phyloP scores from a whole-genome alignment of 2,888 invertebrate species.

The Eupithecia exiguata region DNA sequence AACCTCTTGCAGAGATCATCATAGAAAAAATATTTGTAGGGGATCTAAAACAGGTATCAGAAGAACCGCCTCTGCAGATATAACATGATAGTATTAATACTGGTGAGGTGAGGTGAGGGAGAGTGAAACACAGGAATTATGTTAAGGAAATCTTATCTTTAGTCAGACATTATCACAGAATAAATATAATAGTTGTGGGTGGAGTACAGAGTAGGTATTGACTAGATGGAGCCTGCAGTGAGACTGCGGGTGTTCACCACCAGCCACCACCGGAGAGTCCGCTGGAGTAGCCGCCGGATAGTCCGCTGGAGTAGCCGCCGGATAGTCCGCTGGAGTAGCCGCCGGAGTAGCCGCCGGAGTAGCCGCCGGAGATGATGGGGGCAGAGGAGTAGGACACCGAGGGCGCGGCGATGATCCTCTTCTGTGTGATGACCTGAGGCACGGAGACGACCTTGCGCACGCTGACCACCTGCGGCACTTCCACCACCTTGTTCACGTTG shows the following conservation, averaged over 20 bases:
- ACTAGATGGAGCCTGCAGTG: slow-evolving; percentile 24
- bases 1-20: too few species aligned
- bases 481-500: slow-evolving; percentile 55
- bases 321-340: not conserved
- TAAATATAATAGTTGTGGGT: not conserved
- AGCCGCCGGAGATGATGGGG: slow-evolving; percentile 21
- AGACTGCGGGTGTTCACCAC: slow-evolving; percentile 39
- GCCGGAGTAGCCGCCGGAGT: slow-evolving; percentile 19
- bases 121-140: too few species aligned
- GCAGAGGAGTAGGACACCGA: slow-evolving; percentile 23
- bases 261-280: slow-evolving; percentile 28
- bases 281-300: not conserved
- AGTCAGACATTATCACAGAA: not conserved
- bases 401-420: slow-evolving; percentile 42
- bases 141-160: not conserved
- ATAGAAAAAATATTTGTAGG: too few species aligned
- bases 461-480: slow-evolving; percentile 51
- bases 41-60: too few species aligned
- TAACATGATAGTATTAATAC: too few species aligned
- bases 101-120: too few species aligned
- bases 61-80: too few species aligned
- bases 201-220: slow-evolving; percentile 20
- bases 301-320: slow-evolving; percentile 2
- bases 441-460: slow-evolving; percentile 49
- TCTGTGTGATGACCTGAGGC: slow-evolving; percentile 46